A percentile compares a stretch with the other conserved stretches of the same genome.
Conservation (phyloP, 2,797 vertebrate genomes). For the Microtus californicus region DNA sequence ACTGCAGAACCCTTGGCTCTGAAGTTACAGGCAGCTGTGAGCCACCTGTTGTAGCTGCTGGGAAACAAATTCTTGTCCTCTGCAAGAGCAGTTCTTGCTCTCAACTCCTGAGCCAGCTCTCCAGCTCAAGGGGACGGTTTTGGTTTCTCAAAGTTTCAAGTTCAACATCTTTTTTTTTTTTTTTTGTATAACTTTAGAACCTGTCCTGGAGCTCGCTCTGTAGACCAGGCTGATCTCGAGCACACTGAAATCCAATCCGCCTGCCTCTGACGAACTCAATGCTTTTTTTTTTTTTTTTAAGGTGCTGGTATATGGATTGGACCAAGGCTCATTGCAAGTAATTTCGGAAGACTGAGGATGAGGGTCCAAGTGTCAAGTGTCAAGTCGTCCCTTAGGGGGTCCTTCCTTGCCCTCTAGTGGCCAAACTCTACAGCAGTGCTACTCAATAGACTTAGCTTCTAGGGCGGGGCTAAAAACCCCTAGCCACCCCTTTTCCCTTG, state of each 20-base stretch:
- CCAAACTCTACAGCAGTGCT: neutral
- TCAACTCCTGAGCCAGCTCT: neutral
- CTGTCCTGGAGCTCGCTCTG: too few species aligned
- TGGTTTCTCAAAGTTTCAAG: neutral
- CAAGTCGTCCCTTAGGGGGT: neutral
- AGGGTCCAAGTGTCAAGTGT: accelerated
- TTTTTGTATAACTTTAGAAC: too few species aligned
- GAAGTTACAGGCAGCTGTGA: neutral
- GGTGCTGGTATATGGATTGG: neutral
- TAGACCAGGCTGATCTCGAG: too few species aligned
- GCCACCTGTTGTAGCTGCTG: neutral
- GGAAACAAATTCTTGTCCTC: neutral
- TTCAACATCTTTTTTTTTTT: neutral
- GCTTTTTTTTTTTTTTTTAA: neutral
- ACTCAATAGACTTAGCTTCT: neutral
- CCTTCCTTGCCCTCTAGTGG: neutral
- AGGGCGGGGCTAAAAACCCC: neutral
- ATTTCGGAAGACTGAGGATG: neutral
- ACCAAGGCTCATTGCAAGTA: neutral
- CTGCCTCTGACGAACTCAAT: neutral
- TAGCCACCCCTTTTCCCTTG: neutral
- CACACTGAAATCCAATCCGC: too few species aligned
- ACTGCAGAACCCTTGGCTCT: neutral
- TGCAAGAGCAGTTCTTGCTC: neutral
- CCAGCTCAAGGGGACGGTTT: neutral